phyloP scores from a whole-genome alignment of 2,888 invertebrate genomes.

The Tenthredo scrophulariae region DNA sequence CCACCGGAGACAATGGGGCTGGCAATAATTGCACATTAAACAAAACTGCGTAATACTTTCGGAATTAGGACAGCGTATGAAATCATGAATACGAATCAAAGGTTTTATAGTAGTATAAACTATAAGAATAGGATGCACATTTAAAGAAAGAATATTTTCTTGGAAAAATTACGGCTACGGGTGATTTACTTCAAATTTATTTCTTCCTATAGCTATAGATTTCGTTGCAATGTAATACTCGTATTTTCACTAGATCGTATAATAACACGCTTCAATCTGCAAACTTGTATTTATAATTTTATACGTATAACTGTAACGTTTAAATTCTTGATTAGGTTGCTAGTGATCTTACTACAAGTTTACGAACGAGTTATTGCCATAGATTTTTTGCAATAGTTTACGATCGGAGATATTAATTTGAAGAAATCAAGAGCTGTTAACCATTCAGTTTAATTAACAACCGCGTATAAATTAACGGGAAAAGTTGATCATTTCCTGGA shows the following conservation, averaged over 20 bases:
- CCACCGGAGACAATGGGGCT: not conserved
- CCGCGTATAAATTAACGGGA: not conserved
- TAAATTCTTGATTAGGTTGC: not conserved
- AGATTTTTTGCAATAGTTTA: not conserved
- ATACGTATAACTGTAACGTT: constrained; percentile 18
- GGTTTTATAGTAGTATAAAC: not conserved
- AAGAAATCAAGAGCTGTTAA: not conserved
- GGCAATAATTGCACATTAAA: constrained; percentile 11
- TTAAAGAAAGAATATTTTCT: not conserved
- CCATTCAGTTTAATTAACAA: not conserved
- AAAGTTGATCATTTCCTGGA: not conserved
- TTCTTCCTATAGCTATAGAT: not conserved
- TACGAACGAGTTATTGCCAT: not conserved
- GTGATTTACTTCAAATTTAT: not conserved
- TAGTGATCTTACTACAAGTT: not conserved
- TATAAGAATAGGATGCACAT: not conserved
- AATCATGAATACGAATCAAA: not conserved
- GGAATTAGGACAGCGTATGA: not conserved
- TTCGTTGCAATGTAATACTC: not conserved
- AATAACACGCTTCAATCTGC: not conserved
- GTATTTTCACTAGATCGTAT: not conserved
- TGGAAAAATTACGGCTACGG: too few species aligned
- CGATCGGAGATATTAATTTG: not conserved
- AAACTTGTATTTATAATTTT: not conserved
- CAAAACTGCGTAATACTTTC: not conserved